These are phyloP conservation scores for Galerucella calmariensis DNA, from an alignment of 2,888 invertebrate genomes.

Conservation along the genomic window DNA sequence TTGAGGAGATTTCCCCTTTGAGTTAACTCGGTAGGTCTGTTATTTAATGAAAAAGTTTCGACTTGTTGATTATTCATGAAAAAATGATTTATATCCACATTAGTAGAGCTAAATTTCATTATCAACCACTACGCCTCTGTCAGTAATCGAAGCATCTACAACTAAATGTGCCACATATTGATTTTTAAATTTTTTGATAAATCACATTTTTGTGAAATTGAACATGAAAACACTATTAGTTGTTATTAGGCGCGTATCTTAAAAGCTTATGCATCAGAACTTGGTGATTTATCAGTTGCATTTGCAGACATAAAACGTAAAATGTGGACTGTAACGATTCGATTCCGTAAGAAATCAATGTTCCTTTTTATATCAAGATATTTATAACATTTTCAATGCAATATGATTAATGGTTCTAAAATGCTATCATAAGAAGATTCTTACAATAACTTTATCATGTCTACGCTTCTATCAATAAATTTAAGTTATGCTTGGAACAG, in stretches of 20 bases:
- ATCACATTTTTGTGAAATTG: slow-evolving; percentile 46
- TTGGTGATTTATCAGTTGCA: slow-evolving; percentile 33
- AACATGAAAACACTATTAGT: slow-evolving; percentile 50
- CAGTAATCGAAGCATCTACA: slow-evolving; percentile 30
- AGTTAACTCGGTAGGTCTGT: too few species aligned
- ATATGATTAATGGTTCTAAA: neutral
- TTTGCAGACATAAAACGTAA: slow-evolving; percentile 26
- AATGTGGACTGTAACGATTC: neutral
- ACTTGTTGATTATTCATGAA: too few species aligned
- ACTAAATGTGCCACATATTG: slow-evolving; percentile 39
- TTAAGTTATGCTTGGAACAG: too few species aligned
- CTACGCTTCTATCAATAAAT: too few species aligned
- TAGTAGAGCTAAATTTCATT: too few species aligned
- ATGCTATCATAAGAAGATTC: too few species aligned
- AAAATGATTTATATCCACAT: too few species aligned
- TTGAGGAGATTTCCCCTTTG: too few species aligned
- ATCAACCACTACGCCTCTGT: neutral
- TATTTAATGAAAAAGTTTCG: too few species aligned
- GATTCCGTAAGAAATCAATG: neutral
- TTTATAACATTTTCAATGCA: neutral
- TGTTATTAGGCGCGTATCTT: slow-evolving; percentile 39
- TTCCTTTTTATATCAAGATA: neutral
- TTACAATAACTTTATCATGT: too few species aligned
- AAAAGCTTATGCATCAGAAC: slow-evolving; percentile 34
- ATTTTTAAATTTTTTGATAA: slow-evolving; percentile 49